These are phyloP conservation scores for Abrostola tripartita DNA, from an alignment of 2,888 invertebrate species.

Conservation along the genomic window DNA sequence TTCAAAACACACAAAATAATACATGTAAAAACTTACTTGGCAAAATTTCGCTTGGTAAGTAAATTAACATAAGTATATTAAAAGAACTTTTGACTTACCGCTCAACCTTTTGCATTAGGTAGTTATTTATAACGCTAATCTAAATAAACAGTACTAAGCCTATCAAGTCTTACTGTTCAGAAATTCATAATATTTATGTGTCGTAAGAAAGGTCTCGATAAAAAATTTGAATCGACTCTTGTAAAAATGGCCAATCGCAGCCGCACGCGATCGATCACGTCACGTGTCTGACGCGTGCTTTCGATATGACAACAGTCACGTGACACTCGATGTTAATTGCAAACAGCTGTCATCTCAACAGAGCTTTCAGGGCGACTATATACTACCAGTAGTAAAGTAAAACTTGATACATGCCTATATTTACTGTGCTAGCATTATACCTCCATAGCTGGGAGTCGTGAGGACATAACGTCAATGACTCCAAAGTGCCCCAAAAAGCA, in stretches of 20 bases:
- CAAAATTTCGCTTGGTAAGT: not conserved
- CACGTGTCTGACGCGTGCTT: not conserved
- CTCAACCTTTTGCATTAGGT: too few species aligned
- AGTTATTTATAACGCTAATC: slow-evolving; percentile 1
- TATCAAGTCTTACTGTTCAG: slow-evolving; percentile 31
- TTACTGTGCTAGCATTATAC: slow-evolving; percentile 47
- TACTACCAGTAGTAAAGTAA: slow-evolving; percentile 15
- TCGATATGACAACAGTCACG: too few species aligned
- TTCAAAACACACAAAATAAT: slow-evolving; percentile 15
- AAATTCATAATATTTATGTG: not conserved
- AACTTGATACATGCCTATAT: slow-evolving; percentile 29
- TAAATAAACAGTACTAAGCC: slow-evolving; percentile 13
- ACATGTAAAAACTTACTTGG: slow-evolving; percentile 28
- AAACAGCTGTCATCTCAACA: too few species aligned
- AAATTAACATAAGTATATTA: too few species aligned
- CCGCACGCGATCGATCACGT: not conserved
- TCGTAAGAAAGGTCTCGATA: too few species aligned
- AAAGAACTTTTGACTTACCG: not conserved
- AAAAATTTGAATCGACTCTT: too few species aligned
- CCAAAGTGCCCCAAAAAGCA: slow-evolving; percentile 63
- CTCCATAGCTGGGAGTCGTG: slow-evolving; percentile 72
- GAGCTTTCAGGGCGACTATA: not conserved
- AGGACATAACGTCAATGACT: slow-evolving; percentile 84
- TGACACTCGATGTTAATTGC: too few species aligned
- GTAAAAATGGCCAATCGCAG: too few species aligned